A percentile compares a stretch with the other conserved stretches of the same genome.
These are phyloP conservation scores for Plutomurus gul DNA, from an alignment of 1,140 invertebrate genomes.

Conservation along the genomic window DNA sequence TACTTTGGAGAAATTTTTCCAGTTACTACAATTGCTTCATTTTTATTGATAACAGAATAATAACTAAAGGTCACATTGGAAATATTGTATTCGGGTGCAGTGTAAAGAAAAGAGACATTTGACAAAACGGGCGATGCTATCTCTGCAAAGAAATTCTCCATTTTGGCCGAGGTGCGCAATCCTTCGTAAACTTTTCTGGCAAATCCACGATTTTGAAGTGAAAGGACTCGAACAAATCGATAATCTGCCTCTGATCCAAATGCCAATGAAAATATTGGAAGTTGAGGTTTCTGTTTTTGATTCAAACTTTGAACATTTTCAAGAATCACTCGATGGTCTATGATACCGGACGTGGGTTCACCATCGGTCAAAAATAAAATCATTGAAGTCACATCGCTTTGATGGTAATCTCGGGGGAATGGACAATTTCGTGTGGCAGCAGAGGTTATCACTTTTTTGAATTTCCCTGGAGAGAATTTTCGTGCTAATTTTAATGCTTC, in stretches of 20 bases:
- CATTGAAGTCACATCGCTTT: constrained; percentile 62
- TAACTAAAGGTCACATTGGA: constrained; percentile 58
- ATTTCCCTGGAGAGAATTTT: too few species aligned
- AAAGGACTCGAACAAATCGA: constrained; percentile 67
- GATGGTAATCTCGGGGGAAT: not conserved
- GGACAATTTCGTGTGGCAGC: not conserved
- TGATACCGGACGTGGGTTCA: constrained; percentile 67
- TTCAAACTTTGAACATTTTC: constrained; percentile 22
- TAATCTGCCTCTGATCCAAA: constrained; percentile 73
- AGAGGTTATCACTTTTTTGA: not conserved
- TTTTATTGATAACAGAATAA: constrained; percentile 64
- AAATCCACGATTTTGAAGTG: constrained; percentile 69
- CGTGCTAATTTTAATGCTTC: constrained; percentile 65
- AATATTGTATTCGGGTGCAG: constrained; percentile 55
- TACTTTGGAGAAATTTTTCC: constrained; percentile 57
- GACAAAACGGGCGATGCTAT: constrained; percentile 71
- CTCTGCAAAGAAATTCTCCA: constrained; percentile 71
- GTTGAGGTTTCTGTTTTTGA: not conserved
- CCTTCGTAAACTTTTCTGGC: constrained; percentile 74
- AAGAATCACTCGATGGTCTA: constrained; percentile 61
- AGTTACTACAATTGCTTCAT: constrained; percentile 65
- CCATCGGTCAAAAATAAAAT: constrained; percentile 77
- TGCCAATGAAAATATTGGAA: constrained; percentile 67
- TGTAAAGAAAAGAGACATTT: constrained; percentile 69
- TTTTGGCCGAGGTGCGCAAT: constrained; percentile 69